A percentile compares a stretch with the other conserved stretches of the same genome.
Evolutionary conservation across 2,797 vertebrate genomes (phyloP).

Genomic region (Buceros bicornis): DNA sequence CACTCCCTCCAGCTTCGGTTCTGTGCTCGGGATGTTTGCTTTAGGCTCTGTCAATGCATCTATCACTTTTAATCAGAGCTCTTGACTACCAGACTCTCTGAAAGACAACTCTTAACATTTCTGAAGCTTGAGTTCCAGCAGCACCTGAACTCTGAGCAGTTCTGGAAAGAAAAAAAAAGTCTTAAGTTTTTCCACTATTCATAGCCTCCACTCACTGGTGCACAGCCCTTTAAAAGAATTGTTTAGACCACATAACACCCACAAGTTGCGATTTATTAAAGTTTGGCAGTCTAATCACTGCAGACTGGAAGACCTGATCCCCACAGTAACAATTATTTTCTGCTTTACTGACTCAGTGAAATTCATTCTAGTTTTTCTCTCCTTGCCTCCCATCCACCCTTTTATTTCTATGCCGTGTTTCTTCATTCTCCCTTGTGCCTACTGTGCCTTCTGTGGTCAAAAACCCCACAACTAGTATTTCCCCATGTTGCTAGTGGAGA

Average conservation of each 20-base stretch:
- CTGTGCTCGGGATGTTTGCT: not conserved
- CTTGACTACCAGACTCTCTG: not conserved
- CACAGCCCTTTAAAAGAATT: not conserved
- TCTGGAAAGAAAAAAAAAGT: not conserved
- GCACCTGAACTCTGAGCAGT: not conserved
- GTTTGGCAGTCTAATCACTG: not conserved
- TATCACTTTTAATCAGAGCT: not conserved
- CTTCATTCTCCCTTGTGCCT: not conserved
- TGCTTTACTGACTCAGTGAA: constrained; percentile 55
- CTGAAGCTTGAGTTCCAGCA: not conserved
- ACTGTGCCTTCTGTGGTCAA: not conserved
- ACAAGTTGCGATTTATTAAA: not conserved
- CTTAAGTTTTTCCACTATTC: not conserved
- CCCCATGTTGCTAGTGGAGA: not conserved
- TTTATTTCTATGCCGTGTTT: not conserved
- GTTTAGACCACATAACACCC: constrained; percentile 2
- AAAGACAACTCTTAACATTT: not conserved
- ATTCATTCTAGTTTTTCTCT: constrained; percentile 28
- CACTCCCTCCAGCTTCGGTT: not conserved
- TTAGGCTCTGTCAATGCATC: not conserved
- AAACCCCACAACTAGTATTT: not conserved
- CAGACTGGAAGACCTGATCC: not conserved
- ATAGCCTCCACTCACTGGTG: not conserved
- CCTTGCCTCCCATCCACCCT: not conserved
- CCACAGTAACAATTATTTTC: constrained; percentile 33